These are phyloP conservation scores for Nasua narica DNA, from an alignment of 2,797 vertebrate species.

Conservation along the genomic window DNA sequence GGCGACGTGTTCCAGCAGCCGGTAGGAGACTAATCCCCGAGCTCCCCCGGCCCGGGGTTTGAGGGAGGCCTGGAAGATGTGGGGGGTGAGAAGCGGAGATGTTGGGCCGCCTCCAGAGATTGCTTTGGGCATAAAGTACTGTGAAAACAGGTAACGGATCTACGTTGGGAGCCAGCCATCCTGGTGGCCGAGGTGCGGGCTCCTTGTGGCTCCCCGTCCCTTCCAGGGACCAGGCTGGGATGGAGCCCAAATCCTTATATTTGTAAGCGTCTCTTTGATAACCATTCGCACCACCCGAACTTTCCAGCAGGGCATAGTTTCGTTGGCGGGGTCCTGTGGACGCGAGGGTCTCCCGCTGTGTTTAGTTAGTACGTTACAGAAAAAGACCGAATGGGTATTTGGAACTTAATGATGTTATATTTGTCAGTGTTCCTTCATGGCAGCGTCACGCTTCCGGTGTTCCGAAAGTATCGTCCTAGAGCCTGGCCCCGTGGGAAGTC, in stretches of 20 bases:
- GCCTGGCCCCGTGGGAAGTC: background rate
- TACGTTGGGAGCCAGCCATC: no score
- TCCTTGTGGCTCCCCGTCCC: background rate
- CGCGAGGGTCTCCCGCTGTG: background rate
- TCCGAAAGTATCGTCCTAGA: background rate
- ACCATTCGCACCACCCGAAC: background rate
- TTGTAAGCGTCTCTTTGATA: background rate
- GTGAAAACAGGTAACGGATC: background rate
- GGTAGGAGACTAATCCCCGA: background rate
- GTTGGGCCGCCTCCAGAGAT: background rate
- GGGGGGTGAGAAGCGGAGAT: background rate
- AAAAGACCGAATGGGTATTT: background rate
- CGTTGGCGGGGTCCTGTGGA: background rate
- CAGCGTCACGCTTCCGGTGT: background rate
- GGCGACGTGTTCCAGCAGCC: background rate
- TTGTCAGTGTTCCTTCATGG: background rate
- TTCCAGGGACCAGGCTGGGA: accelerated
- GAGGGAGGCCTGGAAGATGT: no score
- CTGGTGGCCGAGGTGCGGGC: accelerated
- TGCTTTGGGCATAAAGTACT: background rate
- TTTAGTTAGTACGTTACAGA: background rate
- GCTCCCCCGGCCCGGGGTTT: accelerated
- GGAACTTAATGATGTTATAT: background rate
- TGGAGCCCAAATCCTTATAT: background rate
- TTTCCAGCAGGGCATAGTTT: background rate